Evolutionary conservation across 2,797 vertebrate species (phyloP).

Genomic region (Mionectes olivaceus): DNA sequence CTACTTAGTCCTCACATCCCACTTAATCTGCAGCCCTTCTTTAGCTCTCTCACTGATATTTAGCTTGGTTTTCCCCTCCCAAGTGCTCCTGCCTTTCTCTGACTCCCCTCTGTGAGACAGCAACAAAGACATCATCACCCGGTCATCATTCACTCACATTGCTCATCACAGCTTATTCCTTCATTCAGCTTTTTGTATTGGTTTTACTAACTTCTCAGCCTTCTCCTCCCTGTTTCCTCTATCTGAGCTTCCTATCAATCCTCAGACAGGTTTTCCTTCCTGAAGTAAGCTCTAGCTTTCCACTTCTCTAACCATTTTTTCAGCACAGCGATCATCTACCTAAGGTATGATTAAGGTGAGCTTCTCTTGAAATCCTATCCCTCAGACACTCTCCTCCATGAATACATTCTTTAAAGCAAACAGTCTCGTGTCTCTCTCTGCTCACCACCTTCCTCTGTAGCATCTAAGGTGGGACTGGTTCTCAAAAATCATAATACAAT

Average conservation of each 20-base stretch:
- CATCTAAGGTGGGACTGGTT: background rate
- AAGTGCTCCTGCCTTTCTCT: background rate
- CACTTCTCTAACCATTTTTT: background rate
- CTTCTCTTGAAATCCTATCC: background rate
- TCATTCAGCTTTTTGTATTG: background rate
- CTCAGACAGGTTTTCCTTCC: background rate
- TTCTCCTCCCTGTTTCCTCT: background rate
- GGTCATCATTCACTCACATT: background rate
- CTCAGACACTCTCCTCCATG: background rate
- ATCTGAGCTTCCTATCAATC: background rate
- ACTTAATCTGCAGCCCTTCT: background rate
- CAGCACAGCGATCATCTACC: background rate
- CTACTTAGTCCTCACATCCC: background rate
- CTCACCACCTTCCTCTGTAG: background rate
- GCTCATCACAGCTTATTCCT: background rate
- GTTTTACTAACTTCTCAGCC: background rate
- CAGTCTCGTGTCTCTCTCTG: background rate
- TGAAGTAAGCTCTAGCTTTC: background rate
- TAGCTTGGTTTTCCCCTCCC: background rate
- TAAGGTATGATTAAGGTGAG: background rate
- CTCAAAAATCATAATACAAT: background rate
- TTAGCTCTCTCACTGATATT: background rate
- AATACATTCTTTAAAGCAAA: background rate
- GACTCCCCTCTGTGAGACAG: background rate
- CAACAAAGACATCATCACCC: background rate